These are phyloP conservation scores for Carettochelys insculpta DNA, from an alignment of 2,113 vertebrate species.

Conservation along the genomic window DNA sequence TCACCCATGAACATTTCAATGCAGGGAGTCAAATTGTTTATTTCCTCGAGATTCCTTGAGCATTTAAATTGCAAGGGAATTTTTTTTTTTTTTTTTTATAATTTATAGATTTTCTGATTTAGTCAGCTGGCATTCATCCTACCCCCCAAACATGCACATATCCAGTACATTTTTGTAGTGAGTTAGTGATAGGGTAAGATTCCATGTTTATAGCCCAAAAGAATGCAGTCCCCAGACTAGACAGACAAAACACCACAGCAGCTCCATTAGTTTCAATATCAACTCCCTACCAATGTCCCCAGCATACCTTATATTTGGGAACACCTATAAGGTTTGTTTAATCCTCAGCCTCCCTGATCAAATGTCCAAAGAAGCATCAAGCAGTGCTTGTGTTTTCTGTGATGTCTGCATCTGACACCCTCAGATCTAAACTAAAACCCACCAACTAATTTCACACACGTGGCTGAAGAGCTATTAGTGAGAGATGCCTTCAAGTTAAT, in stretches of 20 bases:
- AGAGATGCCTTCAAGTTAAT: constrained; percentile 11
- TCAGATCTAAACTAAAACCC: constrained; percentile 54
- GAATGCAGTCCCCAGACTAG: background rate
- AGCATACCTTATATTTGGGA: constrained; percentile 41
- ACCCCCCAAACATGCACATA: background rate
- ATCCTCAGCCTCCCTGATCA: constrained; percentile 40
- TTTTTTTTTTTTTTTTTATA: constrained; percentile 50
- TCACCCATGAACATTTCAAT: constrained; percentile 26
- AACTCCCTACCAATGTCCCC: background rate
- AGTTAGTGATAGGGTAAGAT: background rate
- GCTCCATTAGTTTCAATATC: background rate
- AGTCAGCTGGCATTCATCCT: background rate
- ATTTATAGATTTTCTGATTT: background rate
- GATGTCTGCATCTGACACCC: constrained; percentile 54
- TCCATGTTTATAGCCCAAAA: background rate
- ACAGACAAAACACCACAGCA: background rate
- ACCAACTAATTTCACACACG: constrained; percentile 49
- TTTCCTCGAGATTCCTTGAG: background rate
- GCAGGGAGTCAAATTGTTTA: constrained; percentile 32
- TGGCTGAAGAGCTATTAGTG: constrained; percentile 46
- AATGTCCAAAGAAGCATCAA: background rate
- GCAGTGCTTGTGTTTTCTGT: background rate
- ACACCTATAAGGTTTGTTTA: constrained; percentile 35
- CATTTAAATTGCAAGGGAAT: constrained; percentile 17
- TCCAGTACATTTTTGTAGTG: rapidly evolving